Conservation (phyloP, 2,113 vertebrate species). For the Bungarus multicinctus region DNA sequence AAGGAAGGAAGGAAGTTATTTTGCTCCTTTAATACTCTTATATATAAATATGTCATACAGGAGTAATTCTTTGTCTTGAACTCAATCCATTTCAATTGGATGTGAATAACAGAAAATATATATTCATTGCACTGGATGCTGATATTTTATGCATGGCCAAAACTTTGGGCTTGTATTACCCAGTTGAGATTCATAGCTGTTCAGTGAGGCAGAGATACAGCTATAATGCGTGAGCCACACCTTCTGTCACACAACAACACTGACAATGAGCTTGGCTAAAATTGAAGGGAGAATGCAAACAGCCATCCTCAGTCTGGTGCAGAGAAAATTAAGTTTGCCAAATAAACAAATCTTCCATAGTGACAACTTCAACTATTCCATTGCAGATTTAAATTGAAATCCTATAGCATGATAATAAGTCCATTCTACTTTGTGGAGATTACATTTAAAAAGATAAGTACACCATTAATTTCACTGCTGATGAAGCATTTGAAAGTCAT, state of each 20-base stretch:
- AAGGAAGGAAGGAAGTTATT: not conserved
- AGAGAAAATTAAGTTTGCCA: not conserved
- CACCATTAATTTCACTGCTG: not conserved
- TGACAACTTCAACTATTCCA: not conserved
- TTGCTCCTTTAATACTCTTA: not conserved
- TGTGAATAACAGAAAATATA: not conserved
- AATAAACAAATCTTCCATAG: not conserved
- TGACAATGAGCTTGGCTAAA: not conserved
- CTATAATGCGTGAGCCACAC: not conserved
- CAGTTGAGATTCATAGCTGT: not conserved
- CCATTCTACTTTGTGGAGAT: not conserved
- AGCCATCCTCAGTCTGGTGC: not conserved
- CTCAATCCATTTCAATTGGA: not conserved
- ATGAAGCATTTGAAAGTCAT: not conserved
- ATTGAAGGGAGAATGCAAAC: not conserved
- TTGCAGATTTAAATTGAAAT: not conserved
- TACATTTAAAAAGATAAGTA: not conserved
- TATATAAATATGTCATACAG: not conserved
- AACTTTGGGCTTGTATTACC: not conserved
- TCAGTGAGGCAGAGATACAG: not conserved
- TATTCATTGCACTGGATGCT: not conserved
- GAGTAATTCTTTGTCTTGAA: not conserved
- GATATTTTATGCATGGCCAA: not conserved
- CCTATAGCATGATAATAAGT: not conserved
- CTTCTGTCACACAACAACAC: not conserved